Percentiles rank a stretch among this genome's conserved stretches.
phyloP scores from a whole-genome alignment of 1,140 invertebrate species.

The Coenobita brevimanus region DNA sequence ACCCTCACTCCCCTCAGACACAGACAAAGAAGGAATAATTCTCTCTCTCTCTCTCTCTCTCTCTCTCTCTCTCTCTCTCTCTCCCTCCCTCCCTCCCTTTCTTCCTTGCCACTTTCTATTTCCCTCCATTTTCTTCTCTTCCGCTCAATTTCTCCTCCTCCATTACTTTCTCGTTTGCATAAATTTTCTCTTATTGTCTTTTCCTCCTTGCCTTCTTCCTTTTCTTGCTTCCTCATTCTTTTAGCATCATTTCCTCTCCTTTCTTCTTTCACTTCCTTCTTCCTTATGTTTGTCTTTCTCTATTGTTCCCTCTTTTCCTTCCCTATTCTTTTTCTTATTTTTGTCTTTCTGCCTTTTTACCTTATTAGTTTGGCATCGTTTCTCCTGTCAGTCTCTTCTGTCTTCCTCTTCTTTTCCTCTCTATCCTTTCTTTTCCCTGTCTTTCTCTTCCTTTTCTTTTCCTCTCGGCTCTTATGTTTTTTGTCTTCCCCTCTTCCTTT shows the following conservation, averaged over 20 bases:
- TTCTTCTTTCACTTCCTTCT: not conserved
- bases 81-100: not conserved
- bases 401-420: not conserved
- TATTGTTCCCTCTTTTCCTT: not conserved
- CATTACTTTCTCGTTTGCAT: conserved; percentile 3
- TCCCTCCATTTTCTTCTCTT: conserved; percentile 3
- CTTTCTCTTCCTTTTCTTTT: not conserved
- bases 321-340: not conserved
- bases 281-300: not conserved
- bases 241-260: too few relatives aligned
- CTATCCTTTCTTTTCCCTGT: not conserved
- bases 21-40: too few relatives aligned
- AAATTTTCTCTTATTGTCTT: conserved; percentile 23
- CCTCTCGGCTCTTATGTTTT: not conserved
- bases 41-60: too few relatives aligned
- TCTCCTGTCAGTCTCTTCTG: not conserved
- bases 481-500: not conserved
- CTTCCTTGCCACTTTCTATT: not conserved
- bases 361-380: not conserved
- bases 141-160: conserved; percentile 7
- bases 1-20: too few relatives aligned
- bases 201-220: conserved; percentile 11
- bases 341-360: not conserved
- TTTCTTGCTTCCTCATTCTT: too few relatives aligned
- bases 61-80: not conserved